Percentiles rank a stretch among this genome's conserved stretches.
phyloP scores from a whole-genome alignment of 2,888 invertebrate genomes.

The Ditula angustiorana region DNA sequence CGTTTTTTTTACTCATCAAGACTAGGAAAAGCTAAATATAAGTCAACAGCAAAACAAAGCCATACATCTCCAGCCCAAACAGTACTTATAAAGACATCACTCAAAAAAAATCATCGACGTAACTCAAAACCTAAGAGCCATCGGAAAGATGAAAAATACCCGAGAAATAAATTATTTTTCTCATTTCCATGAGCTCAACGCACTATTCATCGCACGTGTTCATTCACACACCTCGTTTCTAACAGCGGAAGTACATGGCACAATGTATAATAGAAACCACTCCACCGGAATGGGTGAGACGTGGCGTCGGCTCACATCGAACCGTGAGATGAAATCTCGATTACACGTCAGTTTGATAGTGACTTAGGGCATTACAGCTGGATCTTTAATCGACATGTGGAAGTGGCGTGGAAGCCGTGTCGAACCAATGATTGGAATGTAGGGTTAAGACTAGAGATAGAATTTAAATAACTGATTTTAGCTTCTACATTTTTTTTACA shows the following conservation, averaged over 20 bases:
- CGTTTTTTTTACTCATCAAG: too few species aligned
- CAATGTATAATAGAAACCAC: conserved; percentile 16
- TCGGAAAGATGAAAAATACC: neutral
- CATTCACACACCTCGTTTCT: neutral
- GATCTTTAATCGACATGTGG: too few species aligned
- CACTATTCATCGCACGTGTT: conserved; percentile 5
- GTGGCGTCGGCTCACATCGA: neutral
- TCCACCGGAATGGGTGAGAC: neutral
- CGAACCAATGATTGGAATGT: too few species aligned
- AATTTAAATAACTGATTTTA: too few species aligned
- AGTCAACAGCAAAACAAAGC: too few species aligned
- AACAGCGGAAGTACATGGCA: neutral
- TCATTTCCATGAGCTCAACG: neutral
- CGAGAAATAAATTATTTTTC: neutral
- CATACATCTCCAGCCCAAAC: too few species aligned
- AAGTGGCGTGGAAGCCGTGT: too few species aligned
- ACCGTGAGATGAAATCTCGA: conserved; percentile 13
- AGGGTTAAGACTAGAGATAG: too few species aligned
- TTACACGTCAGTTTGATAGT: neutral
- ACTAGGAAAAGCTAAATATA: too few species aligned
- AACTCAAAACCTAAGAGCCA: too few species aligned
- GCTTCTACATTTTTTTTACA: too few species aligned
- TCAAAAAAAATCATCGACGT: neutral
- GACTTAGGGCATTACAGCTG: neutral
- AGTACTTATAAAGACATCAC: too few species aligned